Evolutionary conservation across 2,113 vertebrate species (phyloP).

Genomic region (Anarhynchus alexandrinus): DNA sequence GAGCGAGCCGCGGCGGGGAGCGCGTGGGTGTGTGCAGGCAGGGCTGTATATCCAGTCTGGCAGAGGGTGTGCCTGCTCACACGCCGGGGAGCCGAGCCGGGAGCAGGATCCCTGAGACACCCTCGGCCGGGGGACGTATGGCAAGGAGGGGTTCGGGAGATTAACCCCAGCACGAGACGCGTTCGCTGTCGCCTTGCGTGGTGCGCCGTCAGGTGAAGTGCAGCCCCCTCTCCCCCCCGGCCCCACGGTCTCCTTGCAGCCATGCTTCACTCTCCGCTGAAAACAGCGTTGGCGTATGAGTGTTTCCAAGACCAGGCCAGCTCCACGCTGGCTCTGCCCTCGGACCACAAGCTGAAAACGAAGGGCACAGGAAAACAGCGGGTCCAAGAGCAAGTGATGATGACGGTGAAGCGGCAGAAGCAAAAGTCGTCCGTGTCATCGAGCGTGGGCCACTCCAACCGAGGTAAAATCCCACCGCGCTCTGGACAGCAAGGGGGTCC

Average conservation of each 20-base stretch:
- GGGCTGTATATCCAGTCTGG: conserved; percentile 79
- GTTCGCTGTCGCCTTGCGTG: neutral
- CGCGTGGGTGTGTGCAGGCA: conserved; percentile 73
- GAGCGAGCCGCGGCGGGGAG: neutral
- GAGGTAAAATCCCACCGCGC: conserved; percentile 57
- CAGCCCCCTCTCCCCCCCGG: neutral
- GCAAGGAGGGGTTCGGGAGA: conserved; percentile 60
- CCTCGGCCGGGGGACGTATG: conserved; percentile 46
- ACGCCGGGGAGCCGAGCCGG: conserved; percentile 45
- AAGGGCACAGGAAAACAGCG: conserved; percentile 77
- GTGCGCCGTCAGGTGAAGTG: neutral
- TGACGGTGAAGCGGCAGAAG: conserved; percentile 80
- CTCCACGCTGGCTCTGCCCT: conserved; percentile 79
- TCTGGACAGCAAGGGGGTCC: neutral
- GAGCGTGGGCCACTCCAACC: conserved; percentile 69
- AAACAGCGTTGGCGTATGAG: conserved; percentile 77
- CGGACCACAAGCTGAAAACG: conserved; percentile 76
- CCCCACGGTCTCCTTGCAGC: neutral
- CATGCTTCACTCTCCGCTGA: conserved; percentile 79
- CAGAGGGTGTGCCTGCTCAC: conserved; percentile 76
- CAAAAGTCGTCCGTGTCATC: conserved; percentile 72
- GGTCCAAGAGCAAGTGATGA: conserved; percentile 80
- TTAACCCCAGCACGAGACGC: neutral
- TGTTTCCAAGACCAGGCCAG: conserved; percentile 77
- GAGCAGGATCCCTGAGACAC: conserved; percentile 56